Conservation (phyloP, 2,113 vertebrate species). For the Odontophorus gujanensis region DNA sequence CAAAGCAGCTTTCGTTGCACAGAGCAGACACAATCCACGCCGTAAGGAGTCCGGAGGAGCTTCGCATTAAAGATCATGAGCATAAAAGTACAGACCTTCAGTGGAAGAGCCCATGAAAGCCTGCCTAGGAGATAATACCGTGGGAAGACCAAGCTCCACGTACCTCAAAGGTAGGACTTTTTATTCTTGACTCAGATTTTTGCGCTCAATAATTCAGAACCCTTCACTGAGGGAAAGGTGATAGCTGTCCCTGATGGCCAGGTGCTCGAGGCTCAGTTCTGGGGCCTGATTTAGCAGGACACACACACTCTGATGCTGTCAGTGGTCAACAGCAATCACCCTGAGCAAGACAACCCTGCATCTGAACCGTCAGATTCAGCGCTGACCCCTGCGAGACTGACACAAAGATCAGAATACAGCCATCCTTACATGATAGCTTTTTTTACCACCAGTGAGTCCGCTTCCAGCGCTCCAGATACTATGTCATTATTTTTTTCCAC, state of each 20-base stretch:
- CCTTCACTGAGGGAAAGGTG: background rate
- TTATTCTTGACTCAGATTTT: background rate
- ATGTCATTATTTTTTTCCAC: background rate
- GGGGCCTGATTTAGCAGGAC: background rate
- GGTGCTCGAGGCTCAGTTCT: background rate
- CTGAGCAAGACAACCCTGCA: background rate
- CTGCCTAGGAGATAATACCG: background rate
- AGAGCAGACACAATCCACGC: background rate
- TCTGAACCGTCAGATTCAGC: background rate
- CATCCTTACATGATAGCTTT: background rate
- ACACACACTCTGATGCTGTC: background rate
- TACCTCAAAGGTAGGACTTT: accelerated
- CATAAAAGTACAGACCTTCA: background rate
- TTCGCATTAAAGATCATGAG: background rate
- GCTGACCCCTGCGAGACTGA: background rate
- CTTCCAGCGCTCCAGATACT: background rate
- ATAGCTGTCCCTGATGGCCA: background rate
- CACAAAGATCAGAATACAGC: accelerated
- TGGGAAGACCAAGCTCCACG: background rate
- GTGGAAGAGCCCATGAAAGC: background rate
- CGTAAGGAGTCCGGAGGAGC: background rate
- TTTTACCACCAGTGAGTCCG: background rate
- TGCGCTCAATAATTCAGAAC: background rate
- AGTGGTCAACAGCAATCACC: background rate
- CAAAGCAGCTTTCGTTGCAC: background rate